Conservation (phyloP, 2,888 invertebrate genomes). For the Salpingus planirostris region DNA sequence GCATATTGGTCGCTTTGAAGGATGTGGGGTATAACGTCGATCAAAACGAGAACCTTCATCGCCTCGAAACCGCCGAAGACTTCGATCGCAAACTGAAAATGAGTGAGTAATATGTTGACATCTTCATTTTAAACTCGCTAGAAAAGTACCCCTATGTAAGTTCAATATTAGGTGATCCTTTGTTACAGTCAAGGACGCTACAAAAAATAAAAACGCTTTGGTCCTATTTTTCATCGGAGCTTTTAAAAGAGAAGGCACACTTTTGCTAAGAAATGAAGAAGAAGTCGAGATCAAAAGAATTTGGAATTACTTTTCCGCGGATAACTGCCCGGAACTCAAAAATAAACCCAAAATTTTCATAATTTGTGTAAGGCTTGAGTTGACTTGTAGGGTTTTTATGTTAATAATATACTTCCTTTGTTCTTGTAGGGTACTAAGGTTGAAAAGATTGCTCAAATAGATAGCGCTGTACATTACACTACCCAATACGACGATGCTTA, state of each 20-base stretch:
- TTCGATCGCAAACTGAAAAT: slow-evolving; percentile 13
- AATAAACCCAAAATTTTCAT: slow-evolving; percentile 36
- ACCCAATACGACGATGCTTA: background rate
- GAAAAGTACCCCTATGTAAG: too few species aligned
- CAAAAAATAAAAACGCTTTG: slow-evolving; percentile 21
- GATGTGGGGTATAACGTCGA: slow-evolving; percentile 17
- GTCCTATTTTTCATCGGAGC: slow-evolving; percentile 27
- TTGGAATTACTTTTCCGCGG: slow-evolving; percentile 28
- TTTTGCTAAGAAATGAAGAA: too few species aligned
- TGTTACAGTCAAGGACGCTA: slow-evolving; percentile 18
- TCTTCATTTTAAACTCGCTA: background rate
- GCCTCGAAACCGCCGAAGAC: slow-evolving; percentile 13
- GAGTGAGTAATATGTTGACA: slow-evolving; percentile 18
- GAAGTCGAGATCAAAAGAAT: slow-evolving; percentile 19
- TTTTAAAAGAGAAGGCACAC: slow-evolving; percentile 10
- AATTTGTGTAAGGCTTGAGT: slow-evolving; percentile 27
- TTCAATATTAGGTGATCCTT: slow-evolving; percentile 3
- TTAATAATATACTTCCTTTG: too few species aligned
- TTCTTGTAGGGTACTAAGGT: too few species aligned
- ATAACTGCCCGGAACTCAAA: slow-evolving; percentile 25
- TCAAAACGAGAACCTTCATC: slow-evolving; percentile 15
- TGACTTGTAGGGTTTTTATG: background rate
- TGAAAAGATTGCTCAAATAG: too few species aligned
- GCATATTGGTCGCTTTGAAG: slow-evolving; percentile 16
- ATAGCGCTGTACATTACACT: background rate